These are phyloP conservation scores for Volucella inanis DNA, from an alignment of 2,888 invertebrate genomes.

Conservation along the genomic window DNA sequence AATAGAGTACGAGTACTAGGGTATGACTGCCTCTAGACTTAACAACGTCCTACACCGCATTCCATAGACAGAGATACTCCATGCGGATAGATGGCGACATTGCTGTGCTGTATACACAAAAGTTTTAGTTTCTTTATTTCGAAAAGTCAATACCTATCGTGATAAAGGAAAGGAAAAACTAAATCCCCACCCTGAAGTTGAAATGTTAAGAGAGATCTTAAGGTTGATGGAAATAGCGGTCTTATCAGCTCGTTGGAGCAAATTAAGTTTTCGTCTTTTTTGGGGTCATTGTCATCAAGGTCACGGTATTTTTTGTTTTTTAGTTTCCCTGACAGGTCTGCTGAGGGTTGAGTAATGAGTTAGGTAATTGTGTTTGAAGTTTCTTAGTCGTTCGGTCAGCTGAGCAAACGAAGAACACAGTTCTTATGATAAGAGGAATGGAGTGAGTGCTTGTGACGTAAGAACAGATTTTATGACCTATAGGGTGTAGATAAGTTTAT, in stretches of 20 bases:
- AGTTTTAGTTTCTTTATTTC: background rate
- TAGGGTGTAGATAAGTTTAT: too few species aligned
- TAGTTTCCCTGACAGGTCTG: background rate
- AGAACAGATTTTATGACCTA: too few species aligned
- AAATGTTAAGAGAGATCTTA: background rate
- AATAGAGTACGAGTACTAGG: slow-evolving; percentile 1
- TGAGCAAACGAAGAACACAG: too few species aligned
- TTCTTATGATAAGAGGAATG: too few species aligned
- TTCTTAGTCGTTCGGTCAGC: background rate
- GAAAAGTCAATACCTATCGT: background rate
- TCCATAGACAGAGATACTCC: background rate
- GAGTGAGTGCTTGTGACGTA: too few species aligned
- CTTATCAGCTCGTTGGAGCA: slow-evolving; percentile 23
- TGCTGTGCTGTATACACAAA: slow-evolving; percentile 10
- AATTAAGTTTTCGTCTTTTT: slow-evolving; percentile 18
- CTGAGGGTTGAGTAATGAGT: background rate
- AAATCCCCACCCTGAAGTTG: background rate
- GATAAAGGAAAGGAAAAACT: background rate
- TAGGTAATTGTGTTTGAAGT: background rate
- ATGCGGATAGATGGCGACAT: slow-evolving; percentile 1
- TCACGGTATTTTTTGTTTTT: slow-evolving; percentile 9
- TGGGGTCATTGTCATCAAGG: slow-evolving; percentile 51
- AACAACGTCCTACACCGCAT: background rate
- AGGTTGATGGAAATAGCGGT: background rate
- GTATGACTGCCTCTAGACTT: background rate